Evolutionary conservation across 2,113 vertebrate genomes (phyloP), one percentile per base, ranked within the genome.

Genomic region (Collichthys lucidus): DNA sequence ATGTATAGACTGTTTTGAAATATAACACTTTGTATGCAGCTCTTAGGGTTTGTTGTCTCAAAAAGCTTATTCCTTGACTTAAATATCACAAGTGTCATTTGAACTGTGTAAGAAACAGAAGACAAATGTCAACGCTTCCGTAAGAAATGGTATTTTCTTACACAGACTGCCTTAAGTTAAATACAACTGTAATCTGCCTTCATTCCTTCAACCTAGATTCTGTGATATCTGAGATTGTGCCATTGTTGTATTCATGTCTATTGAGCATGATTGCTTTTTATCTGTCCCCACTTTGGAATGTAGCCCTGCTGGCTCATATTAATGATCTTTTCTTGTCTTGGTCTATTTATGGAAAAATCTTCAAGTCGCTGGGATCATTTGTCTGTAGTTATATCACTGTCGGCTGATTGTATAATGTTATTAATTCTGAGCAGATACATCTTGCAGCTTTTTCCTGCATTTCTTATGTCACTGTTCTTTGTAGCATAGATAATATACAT

Each of bases 311-410:
- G 74, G 46, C 64, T 63, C 53, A 49, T 64, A 52, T 67, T 70
- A 53, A 77, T 52, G 71, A 64, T 44, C 60, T 80, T 69, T 66
- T 75, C 52, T 42, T 69, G 64, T 29, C 64, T 53, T 59, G 49
- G 57, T 79, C 69, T 81, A 85, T 84, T 86, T 76, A 64, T 86
- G 56, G 80, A 67, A 86, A 85, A 52, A 35, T 47, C n/a, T 63
- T 47, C 26, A 61, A 71, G 57, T 86, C 35, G 63, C 78, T 63
- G 52, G 72, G 83, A 80, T 74, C 11, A 29, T 68, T 75, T 81
- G 52, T 85, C 44, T 59, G 15, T 5, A 56, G 80, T 90, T 89
- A 80, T 80, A 74, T 89, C 79, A 91, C 71, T 17, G 29, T 61
- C 68, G 78, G 76, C 68, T 66, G 44, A 46, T 46, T 46, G 64